Base-by-base conservation (phyloP, 2,797 vertebrate genomes). In the Sebastes hopkinsi region DNA sequence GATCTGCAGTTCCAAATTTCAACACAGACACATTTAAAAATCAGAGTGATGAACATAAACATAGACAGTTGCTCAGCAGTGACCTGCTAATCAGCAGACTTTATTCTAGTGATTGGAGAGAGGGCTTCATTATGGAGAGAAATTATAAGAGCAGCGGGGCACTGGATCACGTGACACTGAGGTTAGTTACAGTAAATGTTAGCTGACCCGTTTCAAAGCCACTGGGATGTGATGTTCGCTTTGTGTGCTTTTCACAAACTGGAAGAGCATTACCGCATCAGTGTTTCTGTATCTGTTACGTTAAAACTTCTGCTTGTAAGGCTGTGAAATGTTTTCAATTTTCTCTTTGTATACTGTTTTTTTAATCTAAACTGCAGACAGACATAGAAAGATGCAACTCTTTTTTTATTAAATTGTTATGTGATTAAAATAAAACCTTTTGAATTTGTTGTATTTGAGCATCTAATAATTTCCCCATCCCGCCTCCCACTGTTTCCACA, bases 201-300 rank as follows among this genome's bases (percentile, higher is more conserved):
- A 87, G 82, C 80, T 92, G 88, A 92, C 91, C 90, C 82, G 69
- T 83, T 89, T 90, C 56, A 91, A 88, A 85, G 81, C 81, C 74
- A 88, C 77, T 77, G 58, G 61, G 67, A 85, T 64, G 67, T 72
- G 79, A 1, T 27, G 50, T 71, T 66, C 32, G 5, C 52, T 72
- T 8, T 22, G 68, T 72, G 20, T 50, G 46, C 46, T 38, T 64
- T 23, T 52, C 23, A 30, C 36, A 78, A 80, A 75, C 20, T 66
- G 42, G 65, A 67, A 38, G 27, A 66, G 46, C 23, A 42, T 67
- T 67, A 66, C 23, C 50, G 60, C 42, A 55, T 79, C 56, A 61
- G 30, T 62, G 56, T 20, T 36, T 22, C 22, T 54, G 16, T 5
- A 54, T 71, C 25, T 14, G 16, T 29, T 22, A 0, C 36, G 16